These are phyloP conservation scores for Mus spretus DNA, from an alignment of 2,797 vertebrate species.

Conservation along the genomic window DNA sequence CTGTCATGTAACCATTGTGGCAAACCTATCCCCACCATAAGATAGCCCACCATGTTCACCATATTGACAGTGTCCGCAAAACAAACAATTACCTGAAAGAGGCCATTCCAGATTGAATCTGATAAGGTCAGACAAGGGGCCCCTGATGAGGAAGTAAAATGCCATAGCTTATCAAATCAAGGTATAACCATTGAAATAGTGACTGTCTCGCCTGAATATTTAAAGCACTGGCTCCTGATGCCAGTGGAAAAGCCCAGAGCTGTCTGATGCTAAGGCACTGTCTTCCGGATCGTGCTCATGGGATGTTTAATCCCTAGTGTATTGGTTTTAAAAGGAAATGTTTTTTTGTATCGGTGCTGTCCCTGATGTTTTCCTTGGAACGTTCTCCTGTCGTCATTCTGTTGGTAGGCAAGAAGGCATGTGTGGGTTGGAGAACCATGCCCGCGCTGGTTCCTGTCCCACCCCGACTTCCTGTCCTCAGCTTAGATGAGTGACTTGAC, in stretches of 20 bases:
- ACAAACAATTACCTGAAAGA: not conserved
- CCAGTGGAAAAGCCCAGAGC: not conserved
- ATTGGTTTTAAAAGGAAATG: slow-evolving; percentile 55
- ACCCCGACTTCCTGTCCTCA: not conserved
- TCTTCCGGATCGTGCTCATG: not conserved
- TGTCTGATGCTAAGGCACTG: not conserved
- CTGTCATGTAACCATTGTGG: accelerated
- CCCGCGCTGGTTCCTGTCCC: accelerated
- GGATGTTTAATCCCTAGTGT: not conserved
- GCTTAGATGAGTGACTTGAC: not conserved
- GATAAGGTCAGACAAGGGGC: not conserved
- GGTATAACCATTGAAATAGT: not conserved
- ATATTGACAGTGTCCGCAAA: accelerated
- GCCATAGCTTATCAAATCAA: slow-evolving; percentile 17
- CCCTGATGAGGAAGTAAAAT: not conserved
- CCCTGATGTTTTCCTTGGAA: slow-evolving; percentile 44
- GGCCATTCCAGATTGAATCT: not conserved
- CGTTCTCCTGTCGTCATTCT: slow-evolving; percentile 20
- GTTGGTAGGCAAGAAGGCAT: not conserved
- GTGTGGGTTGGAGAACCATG: too few relatives aligned
- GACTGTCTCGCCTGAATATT: not conserved
- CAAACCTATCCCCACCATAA: accelerated
- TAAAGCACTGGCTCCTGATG: not conserved
- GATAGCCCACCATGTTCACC: accelerated
- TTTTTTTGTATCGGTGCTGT: not conserved